Conservation (phyloP, 2,113 vertebrate genomes). For the Tyto alba region DNA sequence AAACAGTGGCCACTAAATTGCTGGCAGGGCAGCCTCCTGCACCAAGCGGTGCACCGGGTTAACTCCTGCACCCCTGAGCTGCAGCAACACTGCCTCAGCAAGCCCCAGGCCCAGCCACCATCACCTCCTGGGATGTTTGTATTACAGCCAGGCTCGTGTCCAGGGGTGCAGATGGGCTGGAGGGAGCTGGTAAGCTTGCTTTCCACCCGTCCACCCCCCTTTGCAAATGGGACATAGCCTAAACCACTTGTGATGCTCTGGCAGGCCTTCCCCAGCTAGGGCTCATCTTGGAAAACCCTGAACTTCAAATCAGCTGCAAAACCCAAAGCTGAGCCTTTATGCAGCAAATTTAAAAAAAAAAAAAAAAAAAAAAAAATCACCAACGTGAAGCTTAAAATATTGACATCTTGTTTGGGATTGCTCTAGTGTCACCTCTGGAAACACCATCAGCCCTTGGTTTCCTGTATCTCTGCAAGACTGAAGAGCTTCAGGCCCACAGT, state of each 20-base stretch:
- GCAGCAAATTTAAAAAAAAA: background rate
- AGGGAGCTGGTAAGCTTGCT: background rate
- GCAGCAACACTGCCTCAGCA: background rate
- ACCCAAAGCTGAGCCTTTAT: background rate
- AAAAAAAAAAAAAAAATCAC: background rate
- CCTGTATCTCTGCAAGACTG: background rate
- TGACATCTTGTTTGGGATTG: background rate
- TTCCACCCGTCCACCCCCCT: background rate
- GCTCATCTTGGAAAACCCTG: rapidly evolving
- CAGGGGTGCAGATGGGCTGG: background rate
- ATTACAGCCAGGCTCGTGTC: rapidly evolving
- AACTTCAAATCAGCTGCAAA: background rate
- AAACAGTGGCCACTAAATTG: background rate
- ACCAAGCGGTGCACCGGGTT: background rate
- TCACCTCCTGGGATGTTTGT: background rate
- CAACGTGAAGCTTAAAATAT: background rate
- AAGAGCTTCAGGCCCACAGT: background rate
- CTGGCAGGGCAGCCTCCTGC: background rate
- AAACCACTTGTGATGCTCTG: rapidly evolving
- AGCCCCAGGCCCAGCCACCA: background rate
- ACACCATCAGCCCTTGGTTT: background rate
- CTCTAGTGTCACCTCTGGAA: background rate
- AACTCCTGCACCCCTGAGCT: background rate
- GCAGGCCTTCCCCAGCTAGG: background rate
- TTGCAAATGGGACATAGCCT: background rate